Evolutionary conservation across 2,888 invertebrate species (phyloP).

Genomic region (Noctuana brunneofusca): DNA sequence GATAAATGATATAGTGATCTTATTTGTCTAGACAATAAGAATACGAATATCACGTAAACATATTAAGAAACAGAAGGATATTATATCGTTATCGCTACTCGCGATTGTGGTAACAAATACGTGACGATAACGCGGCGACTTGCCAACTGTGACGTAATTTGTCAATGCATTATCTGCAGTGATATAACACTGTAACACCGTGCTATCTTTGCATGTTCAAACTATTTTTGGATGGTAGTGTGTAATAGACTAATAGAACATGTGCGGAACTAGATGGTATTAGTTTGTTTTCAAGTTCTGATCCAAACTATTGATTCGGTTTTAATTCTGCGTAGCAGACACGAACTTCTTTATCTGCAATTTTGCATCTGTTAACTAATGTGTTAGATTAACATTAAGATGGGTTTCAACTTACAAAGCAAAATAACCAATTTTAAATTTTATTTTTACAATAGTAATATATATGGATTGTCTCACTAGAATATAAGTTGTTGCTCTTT

Average conservation of each 20-base stretch:
- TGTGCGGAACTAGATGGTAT: background rate
- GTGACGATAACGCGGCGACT: conserved; percentile 26
- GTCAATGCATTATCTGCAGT: conserved; percentile 19
- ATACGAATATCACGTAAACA: conserved; percentile 16
- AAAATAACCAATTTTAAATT: no score
- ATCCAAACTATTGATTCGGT: background rate
- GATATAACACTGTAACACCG: conserved; percentile 5
- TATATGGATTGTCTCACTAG: background rate
- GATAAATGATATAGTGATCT: background rate
- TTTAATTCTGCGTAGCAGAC: no score
- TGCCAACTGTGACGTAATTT: conserved; percentile 22
- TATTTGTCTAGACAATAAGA: background rate
- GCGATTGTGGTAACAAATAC: conserved; percentile 28
- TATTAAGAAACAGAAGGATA: conserved; percentile 14
- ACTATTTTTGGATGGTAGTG: background rate
- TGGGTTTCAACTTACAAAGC: no score
- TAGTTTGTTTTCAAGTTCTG: background rate
- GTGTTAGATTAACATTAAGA: no score
- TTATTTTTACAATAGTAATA: no score
- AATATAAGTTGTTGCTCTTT: background rate
- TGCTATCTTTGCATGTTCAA: background rate
- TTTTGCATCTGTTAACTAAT: no score
- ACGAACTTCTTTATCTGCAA: no score
- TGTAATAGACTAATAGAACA: background rate
- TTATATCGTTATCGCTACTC: conserved; percentile 14